phyloP scores from a whole-genome alignment of 2,888 invertebrate genomes.

The Lepidochrysops patricia region DNA sequence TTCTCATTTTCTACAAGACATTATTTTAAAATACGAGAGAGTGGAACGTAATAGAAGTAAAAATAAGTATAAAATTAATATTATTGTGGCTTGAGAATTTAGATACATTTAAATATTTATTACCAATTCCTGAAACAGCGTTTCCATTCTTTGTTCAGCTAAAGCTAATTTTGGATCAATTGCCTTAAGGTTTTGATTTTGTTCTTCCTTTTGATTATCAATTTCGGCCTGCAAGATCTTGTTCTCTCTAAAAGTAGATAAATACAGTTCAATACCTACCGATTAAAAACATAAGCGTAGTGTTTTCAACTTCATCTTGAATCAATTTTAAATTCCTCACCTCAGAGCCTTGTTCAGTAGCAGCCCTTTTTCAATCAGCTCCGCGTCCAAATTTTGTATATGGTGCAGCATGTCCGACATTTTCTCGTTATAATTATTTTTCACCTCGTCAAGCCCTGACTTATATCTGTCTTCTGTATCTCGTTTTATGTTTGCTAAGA shows the following conservation, averaged over 20 bases:
- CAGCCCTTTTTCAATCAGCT: slow-evolving; percentile 72
- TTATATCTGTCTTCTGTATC: slow-evolving; percentile 73
- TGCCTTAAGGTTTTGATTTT: slow-evolving; percentile 38
- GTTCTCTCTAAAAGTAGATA: slow-evolving; percentile 51
- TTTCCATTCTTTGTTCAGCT: slow-evolving; percentile 72
- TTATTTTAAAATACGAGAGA: neutral
- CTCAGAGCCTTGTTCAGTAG: slow-evolving; percentile 67
- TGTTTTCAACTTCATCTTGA: no score
- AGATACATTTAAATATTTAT: no score
- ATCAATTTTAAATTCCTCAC: slow-evolving; percentile 30
- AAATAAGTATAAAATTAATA: neutral
- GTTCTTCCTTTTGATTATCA: slow-evolving; percentile 54
- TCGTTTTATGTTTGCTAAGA: slow-evolving; percentile 66
- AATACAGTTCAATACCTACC: neutral
- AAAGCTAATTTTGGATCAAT: slow-evolving; percentile 58
- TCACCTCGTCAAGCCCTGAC: slow-evolving; percentile 73
- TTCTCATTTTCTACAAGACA: no score
- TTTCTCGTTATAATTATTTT: slow-evolving; percentile 74
- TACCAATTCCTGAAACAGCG: slow-evolving; percentile 76
- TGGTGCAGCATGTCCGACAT: slow-evolving; percentile 71
- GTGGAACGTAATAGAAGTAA: neutral
- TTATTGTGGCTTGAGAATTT: no score
- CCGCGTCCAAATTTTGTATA: slow-evolving; percentile 71
- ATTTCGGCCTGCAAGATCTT: slow-evolving; percentile 67
- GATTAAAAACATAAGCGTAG: no score